Evolutionary conservation across 1,140 invertebrate species (phyloP), one percentile per base, ranked within the genome.

Genomic region (Lanistes nyassanus): DNA sequence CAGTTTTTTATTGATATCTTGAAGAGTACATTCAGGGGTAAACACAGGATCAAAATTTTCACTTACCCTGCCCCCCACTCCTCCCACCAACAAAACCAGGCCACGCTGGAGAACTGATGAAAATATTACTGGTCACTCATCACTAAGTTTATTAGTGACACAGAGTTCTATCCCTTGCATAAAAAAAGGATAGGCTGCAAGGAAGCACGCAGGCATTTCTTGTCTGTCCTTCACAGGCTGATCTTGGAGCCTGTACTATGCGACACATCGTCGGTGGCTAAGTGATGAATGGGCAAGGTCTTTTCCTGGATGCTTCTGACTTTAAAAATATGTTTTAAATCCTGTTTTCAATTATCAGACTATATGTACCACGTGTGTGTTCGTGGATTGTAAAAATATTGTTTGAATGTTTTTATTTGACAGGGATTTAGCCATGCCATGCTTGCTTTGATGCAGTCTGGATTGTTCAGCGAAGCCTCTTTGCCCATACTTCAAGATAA

Each of bases 341-440:
- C n/a, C n/a, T n/a, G n/a, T n/a, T n/a, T n/a, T n/a, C n/a, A n/a
- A n/a, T n/a, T n/a, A n/a, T n/a, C n/a, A n/a, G n/a, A n/a, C 29
- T 29, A 21, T 21, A 13, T 34, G 31, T 65, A 23, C 23, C 62
- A 16, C 21, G 21, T 36, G 62, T 65, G 42, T 68, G 21, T 3
- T 39, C 11, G 21, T n/a, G n/a, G n/a, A n/a, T n/a, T 31, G 6
- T 55, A 0, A 13, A 26, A 23, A 7, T 70, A 29, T 53, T 53
- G 42, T 53, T 70, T 29, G n/a, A n/a, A 36, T 70, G n/a, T 70
- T 31, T 19, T 70, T n/a, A 11, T 56, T 0, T 55, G 26, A n/a
- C 47, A 70, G 68, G 68, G 68, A 34, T 70, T 70, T 36, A 23
- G 68, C 47, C 4, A 42, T 19, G 47, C 21, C 26, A 53, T 70